Conservation (phyloP, 2,113 vertebrate species). For the Ia io region DNA sequence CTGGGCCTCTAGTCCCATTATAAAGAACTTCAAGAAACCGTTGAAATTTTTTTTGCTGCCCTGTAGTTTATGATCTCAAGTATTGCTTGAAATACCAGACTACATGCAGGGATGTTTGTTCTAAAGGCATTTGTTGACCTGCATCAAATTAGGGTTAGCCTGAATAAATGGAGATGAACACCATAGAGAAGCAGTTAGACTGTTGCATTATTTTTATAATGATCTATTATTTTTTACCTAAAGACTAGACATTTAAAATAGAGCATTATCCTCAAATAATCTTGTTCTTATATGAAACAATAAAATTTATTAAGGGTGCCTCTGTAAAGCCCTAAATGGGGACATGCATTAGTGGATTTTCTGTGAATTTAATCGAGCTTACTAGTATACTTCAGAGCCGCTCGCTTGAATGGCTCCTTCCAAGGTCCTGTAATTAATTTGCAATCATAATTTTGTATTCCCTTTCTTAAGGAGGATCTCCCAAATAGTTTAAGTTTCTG, state of each 20-base stretch:
- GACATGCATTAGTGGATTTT: not conserved
- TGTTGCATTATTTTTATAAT: slow-evolving; percentile 33
- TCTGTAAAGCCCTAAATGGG: slow-evolving; percentile 45
- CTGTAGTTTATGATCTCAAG: slow-evolving; percentile 50
- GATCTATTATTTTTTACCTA: slow-evolving; percentile 54
- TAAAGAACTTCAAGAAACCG: slow-evolving; percentile 58
- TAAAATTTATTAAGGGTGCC: slow-evolving; percentile 27
- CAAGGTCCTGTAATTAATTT: slow-evolving; percentile 6
- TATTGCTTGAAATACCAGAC: slow-evolving; percentile 40
- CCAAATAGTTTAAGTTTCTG: slow-evolving; percentile 1
- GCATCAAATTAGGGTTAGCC: slow-evolving; percentile 43
- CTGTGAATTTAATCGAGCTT: slow-evolving; percentile 32
- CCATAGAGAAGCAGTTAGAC: slow-evolving; percentile 36
- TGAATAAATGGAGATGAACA: slow-evolving; percentile 59
- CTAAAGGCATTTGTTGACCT: slow-evolving; percentile 44
- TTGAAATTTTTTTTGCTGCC: slow-evolving; percentile 63
- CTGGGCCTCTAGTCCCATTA: too few relatives aligned
- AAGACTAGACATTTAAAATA: slow-evolving; percentile 58
- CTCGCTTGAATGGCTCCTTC: not conserved
- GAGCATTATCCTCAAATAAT: slow-evolving; percentile 61
- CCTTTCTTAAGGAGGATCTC: not conserved
- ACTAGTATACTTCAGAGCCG: not conserved
- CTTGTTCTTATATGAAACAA: slow-evolving; percentile 33
- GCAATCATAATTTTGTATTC: slow-evolving; percentile 23
- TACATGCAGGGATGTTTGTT: slow-evolving; percentile 38